Base-by-base conservation (phyloP, 2,797 vertebrate species). In the Pangasius macronema region DNA sequence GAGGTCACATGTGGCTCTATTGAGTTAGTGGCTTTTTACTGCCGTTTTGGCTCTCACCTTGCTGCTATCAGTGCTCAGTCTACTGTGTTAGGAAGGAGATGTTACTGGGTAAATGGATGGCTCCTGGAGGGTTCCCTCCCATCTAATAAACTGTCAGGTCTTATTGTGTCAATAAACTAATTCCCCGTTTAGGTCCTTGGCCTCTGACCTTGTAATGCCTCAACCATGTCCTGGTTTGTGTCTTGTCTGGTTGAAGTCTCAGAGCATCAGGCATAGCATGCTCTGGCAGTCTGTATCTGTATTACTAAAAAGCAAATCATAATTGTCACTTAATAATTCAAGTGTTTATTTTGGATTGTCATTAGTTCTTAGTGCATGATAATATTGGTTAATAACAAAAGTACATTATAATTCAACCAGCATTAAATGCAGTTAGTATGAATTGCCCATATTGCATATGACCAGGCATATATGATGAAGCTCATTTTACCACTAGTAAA, bases 111-210 rank as follows among this genome's bases (percentile, higher is more conserved):
- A 94, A 92, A 93, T 93, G 94, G 93, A 93, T 92, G 92, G 85
- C 89, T 93, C 87, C 86, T 82, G 18, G 89, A 93, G 92, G 90
- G 87, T 92, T 93, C 95, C 94, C 93, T 63, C 63, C 93, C 93
- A 93, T 94, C 92, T 96, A 95, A 95, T 96, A 96, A 96, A 96
- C 93, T 96, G 96, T 95, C 96, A 95, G 93, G 92, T 95, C 94
- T 96, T 95, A 95, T 97, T 93, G 93, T 95, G 95, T 96, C 94
- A 93, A 94, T 95, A 94, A 95, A 95, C 95, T 95, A 94, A 96
- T 95, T 95, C 94, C 88, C 93, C 92, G 91, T 93, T 96, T 95
- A 95, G 95, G 94, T 92, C 88, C 89, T 87, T 94, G 94, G 90
- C 95, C 95, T 95, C 94, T 96, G 93, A 96, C 96, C 95, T 93